Base-by-base conservation (phyloP, 92 coral and sea anemone genomes). In the Epizoanthus fatuus region DNA sequence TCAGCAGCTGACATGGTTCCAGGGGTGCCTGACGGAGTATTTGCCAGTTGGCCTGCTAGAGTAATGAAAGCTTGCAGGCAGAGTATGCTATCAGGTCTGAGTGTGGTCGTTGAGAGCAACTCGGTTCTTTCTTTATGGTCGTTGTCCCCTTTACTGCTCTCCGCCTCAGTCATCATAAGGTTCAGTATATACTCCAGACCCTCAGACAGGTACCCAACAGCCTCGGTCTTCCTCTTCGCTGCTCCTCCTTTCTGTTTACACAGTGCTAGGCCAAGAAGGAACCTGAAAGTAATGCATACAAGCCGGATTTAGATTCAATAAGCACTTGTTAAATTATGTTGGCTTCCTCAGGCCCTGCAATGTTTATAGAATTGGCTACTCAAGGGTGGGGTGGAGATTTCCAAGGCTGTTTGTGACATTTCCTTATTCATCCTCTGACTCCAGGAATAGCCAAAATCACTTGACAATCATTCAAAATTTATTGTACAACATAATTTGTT, bases 191-290 rank as follows among this genome's bases (percentile, higher is more conserved):
- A 84, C 59, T 97, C 98, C 32, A 97, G 67, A 32, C 95, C 99
- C 69, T 97, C 99, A 42, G 98, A 87, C 40, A 97, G 44, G 81
- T 93, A 95, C 62, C 87, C 85, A 2, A 93, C 72, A 12, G 96
- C 94, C 85, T 94, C 99, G 1, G 86, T 65, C 53, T 81, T 85
- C 76, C 99, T 89, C 53, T 85, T 89, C 38, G 84, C 95, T 40
- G 90, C 59, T 17, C 93, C 93, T 7, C 64, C 77, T 16, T 91
- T 81, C 69, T 89, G 98, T 14, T 84, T 98, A 44, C 91, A 63
- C 32, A 96, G 89, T 81, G 93, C 98, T 63, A 96, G 72, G 0
- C 99, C 99, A 42, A 96, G 91, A 60, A 90, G 86, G 71, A 94
- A 96, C 67, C 99, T 96, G 56, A 11, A 29, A 16, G 13, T 12